A percentile compares a stretch with the other conserved stretches of the same genome.
Evolutionary conservation across 2,888 invertebrate species (phyloP).

Genomic region (Cataglyphis altisquamis): DNA sequence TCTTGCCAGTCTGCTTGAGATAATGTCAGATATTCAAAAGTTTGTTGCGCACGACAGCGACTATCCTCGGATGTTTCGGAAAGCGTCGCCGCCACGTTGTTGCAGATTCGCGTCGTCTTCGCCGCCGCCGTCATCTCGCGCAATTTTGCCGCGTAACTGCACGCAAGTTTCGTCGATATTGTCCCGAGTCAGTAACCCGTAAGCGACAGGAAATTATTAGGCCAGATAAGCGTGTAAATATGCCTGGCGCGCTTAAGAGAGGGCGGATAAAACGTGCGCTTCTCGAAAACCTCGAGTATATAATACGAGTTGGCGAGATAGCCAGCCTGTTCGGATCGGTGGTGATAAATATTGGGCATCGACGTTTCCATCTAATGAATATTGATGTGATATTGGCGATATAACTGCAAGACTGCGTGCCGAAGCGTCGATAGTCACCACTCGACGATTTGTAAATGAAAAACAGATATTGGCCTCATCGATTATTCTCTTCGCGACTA

Average conservation of each 20-base stretch:
- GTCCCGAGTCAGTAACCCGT: conserved; percentile 54
- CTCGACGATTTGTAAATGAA: conserved; percentile 11
- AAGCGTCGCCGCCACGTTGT: conserved; percentile 43
- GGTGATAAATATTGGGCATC: conserved; percentile 14
- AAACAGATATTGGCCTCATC: conserved; percentile 9
- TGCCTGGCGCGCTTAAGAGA: conserved; percentile 25
- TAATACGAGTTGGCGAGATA: conserved; percentile 6
- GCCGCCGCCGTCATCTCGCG: conserved; percentile 35
- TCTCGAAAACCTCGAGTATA: not conserved
- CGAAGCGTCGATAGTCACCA: not conserved
- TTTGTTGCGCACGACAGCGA: conserved; percentile 53
- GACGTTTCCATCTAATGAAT: conserved; percentile 25
- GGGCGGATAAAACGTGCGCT: conserved; percentile 32
- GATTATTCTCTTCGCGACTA: not conserved
- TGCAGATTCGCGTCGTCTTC: conserved; percentile 20
- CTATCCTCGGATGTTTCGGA: conserved; percentile 48
- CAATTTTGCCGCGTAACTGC: conserved; percentile 48
- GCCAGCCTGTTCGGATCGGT: not conserved
- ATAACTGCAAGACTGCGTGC: not conserved
- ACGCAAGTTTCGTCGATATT: conserved; percentile 52
- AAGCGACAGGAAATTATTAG: conserved; percentile 52
- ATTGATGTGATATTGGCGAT: conserved; percentile 12
- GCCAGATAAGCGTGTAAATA: conserved; percentile 51
- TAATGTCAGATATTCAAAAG: conserved; percentile 58
- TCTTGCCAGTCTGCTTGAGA: conserved; percentile 51